Evolutionary conservation across 2,113 vertebrate genomes (phyloP), one percentile per base, ranked within the genome.

Genomic region (Orcinus orca): DNA sequence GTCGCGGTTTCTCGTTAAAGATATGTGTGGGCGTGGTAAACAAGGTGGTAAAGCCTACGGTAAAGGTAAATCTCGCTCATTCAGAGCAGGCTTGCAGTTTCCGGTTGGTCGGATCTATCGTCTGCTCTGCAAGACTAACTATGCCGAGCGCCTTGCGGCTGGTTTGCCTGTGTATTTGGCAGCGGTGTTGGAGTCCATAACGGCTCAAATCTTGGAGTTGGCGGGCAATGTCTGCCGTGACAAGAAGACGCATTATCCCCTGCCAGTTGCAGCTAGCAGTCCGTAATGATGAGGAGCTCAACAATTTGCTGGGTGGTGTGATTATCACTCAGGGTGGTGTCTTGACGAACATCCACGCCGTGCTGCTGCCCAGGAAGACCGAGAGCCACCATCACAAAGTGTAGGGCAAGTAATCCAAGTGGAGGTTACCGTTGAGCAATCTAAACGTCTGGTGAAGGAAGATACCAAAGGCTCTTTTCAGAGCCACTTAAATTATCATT

Each of bases 401-500:
- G 2, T 60, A 89, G 33, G 13, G 4, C 18, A 71, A 92, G 8
- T 67, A 73, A 5, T 11, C 3, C 1, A 11, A 9, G 20, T 9
- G 6, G 2, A 12, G 26, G 63, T 1, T 36, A 9, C 12, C 7
- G 15, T 13, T 58, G 2, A 53, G 1, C 31, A 21, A 4, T 5
- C 20, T 29, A 12, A 63, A 11, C 3, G 3, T 26, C 17, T 14
- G 14, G 33, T 12, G 23, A 29, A 44, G 7, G 1, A 33, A 9
- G 8, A 12, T 67, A 76, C 13, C 62, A 96, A 95, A 92, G 80
- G 95, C 81, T 95, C 88, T 97, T 83, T 96, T 90, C 55, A 95
- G 91, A 93, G 96, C 88, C 95, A 86, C 73, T 53, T 21, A 81
- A 4, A 23, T 53, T 5, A 2, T 90, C 63, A 23, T 0, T 9